Evolutionary conservation across 92 coral and sea anemone genomes (phyloP).

Genomic region (Hydrozoanthus gracilis): DNA sequence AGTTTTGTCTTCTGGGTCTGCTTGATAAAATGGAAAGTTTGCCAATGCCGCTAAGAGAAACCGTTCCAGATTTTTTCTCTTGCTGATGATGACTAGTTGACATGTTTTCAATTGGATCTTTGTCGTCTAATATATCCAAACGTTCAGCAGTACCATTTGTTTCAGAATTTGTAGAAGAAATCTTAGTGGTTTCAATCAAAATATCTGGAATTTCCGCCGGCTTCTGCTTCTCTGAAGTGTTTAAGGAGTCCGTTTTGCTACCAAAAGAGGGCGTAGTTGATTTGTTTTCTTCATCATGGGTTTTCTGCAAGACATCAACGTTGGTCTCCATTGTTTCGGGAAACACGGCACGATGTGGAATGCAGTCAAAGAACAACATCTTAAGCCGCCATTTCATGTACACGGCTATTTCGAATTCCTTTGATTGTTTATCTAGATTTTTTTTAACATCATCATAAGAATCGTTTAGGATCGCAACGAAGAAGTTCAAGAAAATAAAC

Average conservation of each 20-base stretch:
- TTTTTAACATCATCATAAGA: constrained; percentile 69
- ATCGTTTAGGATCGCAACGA: constrained; percentile 79
- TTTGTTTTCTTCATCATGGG: neutral
- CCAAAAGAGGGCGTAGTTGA: neutral
- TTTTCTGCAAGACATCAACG: neutral
- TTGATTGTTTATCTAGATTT: constrained; percentile 58
- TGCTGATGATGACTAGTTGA: neutral
- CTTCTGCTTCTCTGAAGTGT: neutral
- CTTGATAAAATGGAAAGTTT: neutral
- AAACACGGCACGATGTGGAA: neutral
- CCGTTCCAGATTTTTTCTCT: neutral
- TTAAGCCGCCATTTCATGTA: constrained; percentile 66
- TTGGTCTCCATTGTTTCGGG: neutral
- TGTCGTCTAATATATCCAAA: neutral
- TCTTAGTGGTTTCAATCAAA: neutral
- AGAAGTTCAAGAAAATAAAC: constrained; percentile 84
- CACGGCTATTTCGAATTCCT: constrained; percentile 82
- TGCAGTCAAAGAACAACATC: constrained; percentile 48
- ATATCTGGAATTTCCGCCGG: neutral
- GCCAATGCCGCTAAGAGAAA: neutral
- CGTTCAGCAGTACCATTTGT: neutral
- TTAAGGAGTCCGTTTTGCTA: neutral
- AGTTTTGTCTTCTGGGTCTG: neutral
- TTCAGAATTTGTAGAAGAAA: neutral
- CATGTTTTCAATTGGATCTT: neutral